Evolutionary conservation across 2,888 invertebrate genomes (phyloP).

Genomic region (Sepioteuthis lessoniana): DNA sequence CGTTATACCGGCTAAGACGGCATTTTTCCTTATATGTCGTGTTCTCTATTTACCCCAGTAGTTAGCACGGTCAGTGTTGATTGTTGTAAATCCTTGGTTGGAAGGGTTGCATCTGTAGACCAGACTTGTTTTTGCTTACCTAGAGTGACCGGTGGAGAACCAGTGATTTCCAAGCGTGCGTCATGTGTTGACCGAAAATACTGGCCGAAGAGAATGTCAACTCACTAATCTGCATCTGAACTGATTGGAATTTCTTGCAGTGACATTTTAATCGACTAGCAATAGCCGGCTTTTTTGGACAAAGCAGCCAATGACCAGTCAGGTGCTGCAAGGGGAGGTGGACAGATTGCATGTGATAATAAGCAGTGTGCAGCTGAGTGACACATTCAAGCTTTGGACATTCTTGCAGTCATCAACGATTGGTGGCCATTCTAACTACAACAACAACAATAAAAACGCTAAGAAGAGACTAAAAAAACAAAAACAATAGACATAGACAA

Average conservation of each 20-base stretch:
- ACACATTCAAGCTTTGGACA: slow-evolving; percentile 11
- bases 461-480: too few relatives aligned
- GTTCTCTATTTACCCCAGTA: background rate
- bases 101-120: background rate
- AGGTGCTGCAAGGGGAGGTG: background rate
- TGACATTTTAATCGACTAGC: background rate
- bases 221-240: background rate
- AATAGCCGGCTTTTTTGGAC: background rate
- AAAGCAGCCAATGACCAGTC: slow-evolving; percentile 13
- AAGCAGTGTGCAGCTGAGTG: slow-evolving; percentile 15
- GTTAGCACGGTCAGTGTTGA: background rate
- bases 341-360: slow-evolving; percentile 33
- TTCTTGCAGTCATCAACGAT: background rate
- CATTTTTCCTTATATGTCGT: accelerated
- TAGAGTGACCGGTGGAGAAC: background rate
- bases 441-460: too few relatives aligned
- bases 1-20: too few relatives aligned
- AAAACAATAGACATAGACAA: background rate
- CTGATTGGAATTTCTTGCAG: background rate
- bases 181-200: background rate
- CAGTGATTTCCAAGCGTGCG: background rate
- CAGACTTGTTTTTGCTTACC: background rate
- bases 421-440: background rate
- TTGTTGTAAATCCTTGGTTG: background rate
- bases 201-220: background rate